Conservation (phyloP, 2,113 vertebrate species). For the Pedionomus torquatus region DNA sequence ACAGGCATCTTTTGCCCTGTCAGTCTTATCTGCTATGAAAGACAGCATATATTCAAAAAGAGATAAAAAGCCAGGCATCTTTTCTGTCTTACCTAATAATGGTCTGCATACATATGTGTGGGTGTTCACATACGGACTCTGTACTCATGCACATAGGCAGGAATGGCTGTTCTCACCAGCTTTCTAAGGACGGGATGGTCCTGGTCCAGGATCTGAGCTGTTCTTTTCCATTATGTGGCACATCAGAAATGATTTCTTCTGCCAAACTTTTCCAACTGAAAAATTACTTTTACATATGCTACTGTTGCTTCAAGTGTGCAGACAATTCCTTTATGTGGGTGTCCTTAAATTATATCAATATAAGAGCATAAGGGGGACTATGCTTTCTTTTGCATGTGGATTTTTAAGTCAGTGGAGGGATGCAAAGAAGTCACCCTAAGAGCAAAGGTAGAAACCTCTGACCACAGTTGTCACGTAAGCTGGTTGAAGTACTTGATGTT, state of each 20-base stretch:
- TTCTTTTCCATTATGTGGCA: background rate
- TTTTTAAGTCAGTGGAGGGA: background rate
- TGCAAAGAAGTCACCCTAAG: background rate
- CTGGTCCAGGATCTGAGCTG: background rate
- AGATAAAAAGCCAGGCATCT: background rate
- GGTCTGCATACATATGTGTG: background rate
- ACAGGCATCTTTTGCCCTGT: background rate
- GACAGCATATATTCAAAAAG: background rate
- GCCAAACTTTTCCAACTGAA: background rate
- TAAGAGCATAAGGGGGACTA: background rate
- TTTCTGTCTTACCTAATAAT: background rate
- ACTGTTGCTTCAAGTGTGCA: background rate
- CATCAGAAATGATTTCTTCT: background rate
- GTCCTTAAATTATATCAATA: background rate
- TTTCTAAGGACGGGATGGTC: background rate
- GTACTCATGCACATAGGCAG: background rate
- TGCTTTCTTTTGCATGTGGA: background rate
- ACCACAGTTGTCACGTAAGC: background rate
- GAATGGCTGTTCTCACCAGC: background rate
- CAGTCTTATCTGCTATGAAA: background rate
- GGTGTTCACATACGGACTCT: background rate
- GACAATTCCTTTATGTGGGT: background rate
- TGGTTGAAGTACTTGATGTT: background rate
- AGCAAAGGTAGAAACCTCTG: background rate
- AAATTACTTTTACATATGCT: background rate